A percentile compares a stretch with the other conserved stretches of the same genome.
Evolutionary conservation across 1,140 invertebrate species (phyloP).

Genomic region (Riptortus pedestris): DNA sequence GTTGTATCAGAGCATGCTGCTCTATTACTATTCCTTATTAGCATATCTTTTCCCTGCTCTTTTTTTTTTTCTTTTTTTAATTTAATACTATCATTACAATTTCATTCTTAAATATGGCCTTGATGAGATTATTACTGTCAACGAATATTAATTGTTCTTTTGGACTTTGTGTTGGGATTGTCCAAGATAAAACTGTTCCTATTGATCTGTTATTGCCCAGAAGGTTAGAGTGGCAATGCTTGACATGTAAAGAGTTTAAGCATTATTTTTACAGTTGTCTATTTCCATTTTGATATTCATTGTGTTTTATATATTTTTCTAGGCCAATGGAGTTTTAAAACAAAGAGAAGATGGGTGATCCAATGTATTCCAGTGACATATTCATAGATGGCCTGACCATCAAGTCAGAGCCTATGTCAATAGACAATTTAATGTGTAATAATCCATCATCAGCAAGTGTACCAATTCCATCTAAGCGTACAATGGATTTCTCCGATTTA

Average conservation of each 20-base stretch:
- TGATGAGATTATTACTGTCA: background rate
- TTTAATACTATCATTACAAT: background rate
- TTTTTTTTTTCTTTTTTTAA: background rate
- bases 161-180: background rate
- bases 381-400: constrained; percentile 44
- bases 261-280: too few species aligned
- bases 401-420: constrained; percentile 41
- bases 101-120: constrained; percentile 1
- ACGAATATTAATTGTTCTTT: background rate
- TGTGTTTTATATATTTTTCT: background rate
- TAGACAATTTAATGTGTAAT: constrained; percentile 32
- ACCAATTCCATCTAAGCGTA: constrained; percentile 43
- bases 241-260: too few species aligned
- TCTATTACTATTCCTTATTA: constrained; percentile 24
- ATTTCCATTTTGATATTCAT: background rate
- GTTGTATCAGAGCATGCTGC: constrained; percentile 16
- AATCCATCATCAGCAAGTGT: constrained; percentile 43
- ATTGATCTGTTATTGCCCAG: background rate
- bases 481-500: constrained; percentile 37
- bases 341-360: constrained; percentile 41
- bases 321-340: constrained; percentile 5
- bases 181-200: background rate
- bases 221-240: constrained; percentile 2
- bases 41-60: constrained; percentile 14
- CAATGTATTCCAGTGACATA: constrained; percentile 44